Percentiles rank a stretch among this genome's conserved stretches.
These are phyloP conservation scores for Limnodromus scolopaceus DNA, from an alignment of 2,797 vertebrate genomes.

Conservation along the genomic window DNA sequence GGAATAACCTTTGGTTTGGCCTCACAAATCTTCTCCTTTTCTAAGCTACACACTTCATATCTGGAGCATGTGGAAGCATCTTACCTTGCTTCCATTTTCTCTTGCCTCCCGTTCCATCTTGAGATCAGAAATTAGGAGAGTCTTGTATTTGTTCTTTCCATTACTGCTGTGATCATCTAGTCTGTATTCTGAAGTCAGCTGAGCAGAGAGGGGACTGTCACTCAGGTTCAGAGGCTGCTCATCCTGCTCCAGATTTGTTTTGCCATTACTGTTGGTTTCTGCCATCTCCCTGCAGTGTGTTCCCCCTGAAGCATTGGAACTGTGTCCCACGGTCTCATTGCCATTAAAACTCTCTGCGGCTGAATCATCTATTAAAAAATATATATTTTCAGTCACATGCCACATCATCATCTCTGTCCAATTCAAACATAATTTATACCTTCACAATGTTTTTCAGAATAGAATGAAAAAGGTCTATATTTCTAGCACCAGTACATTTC, in stretches of 20 bases:
- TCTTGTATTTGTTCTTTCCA: slow-evolving; percentile 86
- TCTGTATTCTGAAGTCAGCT: slow-evolving; percentile 83
- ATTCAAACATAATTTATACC: slow-evolving; percentile 42
- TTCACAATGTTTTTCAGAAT: slow-evolving; percentile 8
- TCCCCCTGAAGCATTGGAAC: slow-evolving; percentile 80
- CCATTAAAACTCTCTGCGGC: slow-evolving; percentile 85
- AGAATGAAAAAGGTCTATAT: slow-evolving; percentile 4
- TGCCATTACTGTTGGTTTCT: slow-evolving; percentile 82
- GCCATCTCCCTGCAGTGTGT: slow-evolving; percentile 81
- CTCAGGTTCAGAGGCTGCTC: slow-evolving; percentile 86
- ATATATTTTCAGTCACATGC: slow-evolving; percentile 68
- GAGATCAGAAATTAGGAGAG: slow-evolving; percentile 83
- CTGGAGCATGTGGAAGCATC: slow-evolving; percentile 36
- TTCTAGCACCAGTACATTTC: not conserved
- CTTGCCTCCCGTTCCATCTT: slow-evolving; percentile 84
- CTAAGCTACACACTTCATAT: slow-evolving; percentile 40
- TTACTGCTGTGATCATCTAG: slow-evolving; percentile 82
- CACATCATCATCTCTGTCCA: slow-evolving; percentile 46
- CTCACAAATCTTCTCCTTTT: slow-evolving; percentile 1
- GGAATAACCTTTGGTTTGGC: not conserved
- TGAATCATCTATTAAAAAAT: slow-evolving; percentile 85
- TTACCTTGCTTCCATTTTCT: slow-evolving; percentile 89
- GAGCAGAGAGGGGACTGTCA: slow-evolving; percentile 83
- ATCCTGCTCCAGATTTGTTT: slow-evolving; percentile 81
- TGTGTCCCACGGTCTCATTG: slow-evolving; percentile 83